These are phyloP conservation scores for Nannobrachium achirus DNA, from an alignment of 2,113 vertebrate species.

Conservation along the genomic window DNA sequence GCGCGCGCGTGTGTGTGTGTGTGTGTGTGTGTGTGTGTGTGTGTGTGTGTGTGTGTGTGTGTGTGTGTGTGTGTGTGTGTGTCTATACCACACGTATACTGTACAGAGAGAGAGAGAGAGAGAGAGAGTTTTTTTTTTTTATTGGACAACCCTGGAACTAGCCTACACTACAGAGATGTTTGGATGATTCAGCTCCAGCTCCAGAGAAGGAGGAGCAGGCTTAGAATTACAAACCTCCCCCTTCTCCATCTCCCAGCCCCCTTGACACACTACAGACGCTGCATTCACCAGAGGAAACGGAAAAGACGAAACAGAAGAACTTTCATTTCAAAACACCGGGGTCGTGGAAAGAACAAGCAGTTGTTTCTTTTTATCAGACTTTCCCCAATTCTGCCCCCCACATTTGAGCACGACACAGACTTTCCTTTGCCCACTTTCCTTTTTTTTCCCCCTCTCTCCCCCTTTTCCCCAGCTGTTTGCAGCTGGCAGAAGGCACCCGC, in stretches of 20 bases:
- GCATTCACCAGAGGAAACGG: slow-evolving; percentile 77
- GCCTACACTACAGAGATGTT: not conserved
- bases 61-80: no score
- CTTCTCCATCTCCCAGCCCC: slow-evolving; percentile 18
- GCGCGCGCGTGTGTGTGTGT: no score
- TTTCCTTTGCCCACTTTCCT: no score
- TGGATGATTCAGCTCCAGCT: slow-evolving; percentile 1
- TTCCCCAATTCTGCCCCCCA: slow-evolving; percentile 8
- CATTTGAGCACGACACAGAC: not conserved
- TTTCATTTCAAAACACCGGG: slow-evolving; percentile 74
- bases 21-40: no score
- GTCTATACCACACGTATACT: no score
- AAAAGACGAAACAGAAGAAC: slow-evolving; percentile 75
- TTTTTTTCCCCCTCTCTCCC: slow-evolving; percentile 9
- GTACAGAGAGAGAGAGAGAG: no score
- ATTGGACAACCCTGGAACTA: no score
- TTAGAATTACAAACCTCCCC: slow-evolving; percentile 62
- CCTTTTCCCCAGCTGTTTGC: slow-evolving; percentile 62
- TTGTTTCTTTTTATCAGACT: slow-evolving; percentile 21
- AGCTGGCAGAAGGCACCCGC: slow-evolving; percentile 73
- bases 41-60: no score
- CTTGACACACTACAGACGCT: slow-evolving; percentile 39
- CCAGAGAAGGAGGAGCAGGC: slow-evolving; percentile 62
- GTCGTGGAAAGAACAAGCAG: slow-evolving; percentile 62
- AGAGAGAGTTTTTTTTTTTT: no score